phyloP scores from a whole-genome alignment of 2,113 vertebrate genomes.

The Typhlomys cinereus region DNA sequence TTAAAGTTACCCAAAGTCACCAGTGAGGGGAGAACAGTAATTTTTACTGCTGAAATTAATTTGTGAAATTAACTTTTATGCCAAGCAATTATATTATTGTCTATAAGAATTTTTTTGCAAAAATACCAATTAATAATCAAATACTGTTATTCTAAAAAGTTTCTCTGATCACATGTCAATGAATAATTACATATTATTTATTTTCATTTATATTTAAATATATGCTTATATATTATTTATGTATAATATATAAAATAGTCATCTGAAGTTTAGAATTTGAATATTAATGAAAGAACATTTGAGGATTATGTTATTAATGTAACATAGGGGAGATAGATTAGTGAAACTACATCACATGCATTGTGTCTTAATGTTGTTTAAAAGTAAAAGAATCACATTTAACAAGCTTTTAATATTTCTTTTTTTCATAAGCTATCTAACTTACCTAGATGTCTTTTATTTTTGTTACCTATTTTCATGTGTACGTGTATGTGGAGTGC shows the following conservation, averaged over 20 bases:
- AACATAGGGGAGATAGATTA: constrained; percentile 19
- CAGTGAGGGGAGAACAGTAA: constrained; percentile 35
- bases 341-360: neutral
- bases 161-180: neutral
- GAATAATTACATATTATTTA: constrained; percentile 42
- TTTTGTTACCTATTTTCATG: no score
- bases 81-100: neutral
- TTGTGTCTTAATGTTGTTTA: neutral
- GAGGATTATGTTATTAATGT: neutral
- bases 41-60: constrained; percentile 21
- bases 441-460: neutral
- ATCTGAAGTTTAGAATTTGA: neutral
- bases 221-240: no score
- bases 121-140: constrained; percentile 35
- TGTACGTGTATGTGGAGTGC: no score
- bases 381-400: constrained; percentile 42
- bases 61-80: constrained; percentile 12
- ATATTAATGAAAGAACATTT: constrained; percentile 1
- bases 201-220: no score
- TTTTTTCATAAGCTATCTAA: neutral
- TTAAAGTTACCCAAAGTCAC: no score
- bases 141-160: constrained; percentile 7
- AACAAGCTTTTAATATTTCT: neutral
- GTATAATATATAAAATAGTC: neutral
- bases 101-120: constrained; percentile 40